Evolutionary conservation across 2,888 invertebrate species (phyloP).

Genomic region (Parnassius mnemosyne): DNA sequence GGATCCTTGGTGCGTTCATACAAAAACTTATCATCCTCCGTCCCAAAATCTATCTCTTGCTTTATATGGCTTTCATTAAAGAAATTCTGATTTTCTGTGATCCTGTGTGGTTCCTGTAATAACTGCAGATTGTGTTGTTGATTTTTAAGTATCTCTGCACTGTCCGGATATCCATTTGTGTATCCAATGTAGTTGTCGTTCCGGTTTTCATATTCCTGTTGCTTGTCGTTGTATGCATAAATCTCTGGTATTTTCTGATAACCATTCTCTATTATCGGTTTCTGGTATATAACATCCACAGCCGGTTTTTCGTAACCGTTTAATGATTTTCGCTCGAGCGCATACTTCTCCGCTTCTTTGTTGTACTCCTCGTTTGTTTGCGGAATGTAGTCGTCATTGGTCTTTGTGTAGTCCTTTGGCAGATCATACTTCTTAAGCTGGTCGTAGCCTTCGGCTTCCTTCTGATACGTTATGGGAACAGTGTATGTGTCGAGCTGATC

Average conservation of each 20-base stretch:
- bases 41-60: conserved; percentile 60
- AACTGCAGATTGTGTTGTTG: conserved; percentile 68
- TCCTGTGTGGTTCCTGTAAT: conserved; percentile 59
- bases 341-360: conserved; percentile 69
- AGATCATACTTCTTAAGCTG: conserved; percentile 48
- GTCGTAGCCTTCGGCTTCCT: conserved; percentile 26
- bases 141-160: conserved; percentile 56
- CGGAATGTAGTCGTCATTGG: conserved; percentile 59
- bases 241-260: conserved; percentile 46
- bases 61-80: conserved; percentile 70
- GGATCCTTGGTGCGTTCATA: conserved; percentile 63
- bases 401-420: conserved; percentile 61
- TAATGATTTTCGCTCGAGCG: conserved; percentile 57
- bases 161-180: conserved; percentile 47
- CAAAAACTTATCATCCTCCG: conserved; percentile 61
- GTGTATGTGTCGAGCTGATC: conserved; percentile 27
- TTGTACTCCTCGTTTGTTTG: conserved; percentile 71
- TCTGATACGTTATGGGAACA: conserved; percentile 16
- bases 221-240: conserved; percentile 42
- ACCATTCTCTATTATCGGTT: conserved; percentile 40
- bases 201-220: conserved; percentile 39
- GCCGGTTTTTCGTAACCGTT: conserved; percentile 53
- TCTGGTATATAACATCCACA: conserved; percentile 38
- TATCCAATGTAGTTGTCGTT: conserved; percentile 36
- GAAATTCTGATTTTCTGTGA: conserved; percentile 62